phyloP scores from a whole-genome alignment of 2,797 vertebrate species.

The Trachurus trachurus region DNA sequence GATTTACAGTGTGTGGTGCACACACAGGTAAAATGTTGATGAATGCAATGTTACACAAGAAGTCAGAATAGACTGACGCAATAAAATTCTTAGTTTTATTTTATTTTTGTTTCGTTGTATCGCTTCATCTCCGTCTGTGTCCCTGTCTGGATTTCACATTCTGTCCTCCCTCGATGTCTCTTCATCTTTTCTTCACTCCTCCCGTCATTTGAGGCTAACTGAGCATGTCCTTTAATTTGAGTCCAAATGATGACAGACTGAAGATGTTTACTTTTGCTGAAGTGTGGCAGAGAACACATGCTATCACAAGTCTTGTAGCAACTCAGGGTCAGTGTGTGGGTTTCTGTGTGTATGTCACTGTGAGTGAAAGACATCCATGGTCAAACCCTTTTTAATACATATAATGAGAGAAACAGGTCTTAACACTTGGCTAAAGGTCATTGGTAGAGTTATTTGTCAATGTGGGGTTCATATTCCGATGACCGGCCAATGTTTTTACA shows the following conservation, averaged over 20 bases:
- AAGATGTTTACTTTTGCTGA: slow-evolving; percentile 58
- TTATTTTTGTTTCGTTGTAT: slow-evolving; percentile 2
- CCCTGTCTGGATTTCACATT: slow-evolving; percentile 40
- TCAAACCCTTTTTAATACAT: slow-evolving; percentile 27
- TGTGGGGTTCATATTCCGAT: slow-evolving; percentile 29
- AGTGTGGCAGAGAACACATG: slow-evolving; percentile 43
- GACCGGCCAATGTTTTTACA: slow-evolving; percentile 21
- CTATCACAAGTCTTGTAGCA: slow-evolving; percentile 24
- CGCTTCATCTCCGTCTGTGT: neutral
- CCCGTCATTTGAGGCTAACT: slow-evolving; percentile 36
- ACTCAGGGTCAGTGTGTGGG: slow-evolving; percentile 30
- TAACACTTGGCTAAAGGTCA: slow-evolving; percentile 29
- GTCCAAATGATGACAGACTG: slow-evolving; percentile 64
- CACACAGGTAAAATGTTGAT: neutral
- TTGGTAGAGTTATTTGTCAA: slow-evolving; percentile 21
- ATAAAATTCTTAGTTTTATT: slow-evolving; percentile 6
- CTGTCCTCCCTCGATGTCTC: slow-evolving; percentile 4
- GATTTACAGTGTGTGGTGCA: slow-evolving; percentile 7
- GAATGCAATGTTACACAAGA: neutral
- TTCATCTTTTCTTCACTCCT: slow-evolving; percentile 30
- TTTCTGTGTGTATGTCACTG: slow-evolving; percentile 1
- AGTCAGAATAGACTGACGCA: neutral
- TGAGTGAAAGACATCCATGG: slow-evolving; percentile 13
- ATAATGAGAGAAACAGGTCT: slow-evolving; percentile 48
- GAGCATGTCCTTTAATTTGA: slow-evolving; percentile 59